Conservation (phyloP, 2,888 invertebrate genomes). For the Calameuta pallipes region DNA sequence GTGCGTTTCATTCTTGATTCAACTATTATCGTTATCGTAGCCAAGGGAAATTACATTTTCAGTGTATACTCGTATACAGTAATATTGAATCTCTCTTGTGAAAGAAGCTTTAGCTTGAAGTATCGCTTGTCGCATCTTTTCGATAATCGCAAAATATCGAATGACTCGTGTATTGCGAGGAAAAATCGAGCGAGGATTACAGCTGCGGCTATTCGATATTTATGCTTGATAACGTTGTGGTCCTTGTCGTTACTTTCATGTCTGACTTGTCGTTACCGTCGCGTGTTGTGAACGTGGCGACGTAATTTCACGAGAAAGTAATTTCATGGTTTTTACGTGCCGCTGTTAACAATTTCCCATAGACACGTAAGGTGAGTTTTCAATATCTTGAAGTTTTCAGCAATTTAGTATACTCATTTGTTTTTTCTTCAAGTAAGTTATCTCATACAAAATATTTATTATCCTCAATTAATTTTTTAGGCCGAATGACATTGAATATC, state of each 20-base stretch:
- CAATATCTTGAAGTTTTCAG: neutral
- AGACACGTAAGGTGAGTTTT: neutral
- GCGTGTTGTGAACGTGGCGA: too few relatives aligned
- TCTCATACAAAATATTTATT: neutral
- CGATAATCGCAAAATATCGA: neutral
- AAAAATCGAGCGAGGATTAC: neutral
- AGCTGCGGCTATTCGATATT: neutral
- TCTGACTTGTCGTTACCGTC: neutral
- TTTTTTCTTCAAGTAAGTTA: neutral
- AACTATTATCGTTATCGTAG: neutral
- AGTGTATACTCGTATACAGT: neutral
- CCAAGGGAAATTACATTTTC: neutral
- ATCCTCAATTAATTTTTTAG: too few relatives aligned
- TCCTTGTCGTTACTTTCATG: neutral
- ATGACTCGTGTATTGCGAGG: neutral
- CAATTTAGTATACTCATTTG: neutral
- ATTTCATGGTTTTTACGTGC: too few relatives aligned
- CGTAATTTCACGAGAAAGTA: too few relatives aligned
- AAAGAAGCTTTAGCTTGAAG: neutral
- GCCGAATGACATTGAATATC: neutral
- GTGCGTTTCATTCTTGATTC: neutral
- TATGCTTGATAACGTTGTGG: neutral
- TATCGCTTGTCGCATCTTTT: neutral
- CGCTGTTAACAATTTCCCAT: neutral
- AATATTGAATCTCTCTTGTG: neutral